phyloP scores from a whole-genome alignment of 2,888 invertebrate genomes.

The Cerceris rybyensis region DNA sequence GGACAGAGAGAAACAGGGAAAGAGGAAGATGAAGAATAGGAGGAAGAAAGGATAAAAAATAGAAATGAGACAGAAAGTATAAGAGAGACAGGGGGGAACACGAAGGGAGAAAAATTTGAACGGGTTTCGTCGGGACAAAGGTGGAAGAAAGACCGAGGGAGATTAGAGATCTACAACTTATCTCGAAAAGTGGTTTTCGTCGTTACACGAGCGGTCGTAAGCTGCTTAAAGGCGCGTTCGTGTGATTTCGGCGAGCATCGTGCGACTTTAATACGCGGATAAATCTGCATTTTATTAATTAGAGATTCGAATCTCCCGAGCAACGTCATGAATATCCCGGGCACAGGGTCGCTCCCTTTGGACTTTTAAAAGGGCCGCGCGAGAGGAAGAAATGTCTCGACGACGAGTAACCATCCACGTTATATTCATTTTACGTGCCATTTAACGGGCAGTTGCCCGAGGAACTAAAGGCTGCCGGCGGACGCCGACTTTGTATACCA shows the following conservation, averaged over 20 bases:
- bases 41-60: too few relatives aligned
- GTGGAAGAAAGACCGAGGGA: constrained; percentile 32
- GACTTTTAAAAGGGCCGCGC: background rate
- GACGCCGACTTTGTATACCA: too few relatives aligned
- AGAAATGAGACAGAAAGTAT: constrained; percentile 27
- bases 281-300: constrained; percentile 58
- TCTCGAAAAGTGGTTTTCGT: constrained; percentile 64
- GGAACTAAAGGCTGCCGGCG: background rate
- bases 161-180: constrained; percentile 62
- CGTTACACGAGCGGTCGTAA: constrained; percentile 52
- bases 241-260: constrained; percentile 45
- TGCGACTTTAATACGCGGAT: constrained; percentile 43
- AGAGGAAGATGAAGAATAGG: constrained; percentile 3
- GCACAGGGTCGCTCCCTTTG: background rate
- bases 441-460: background rate
- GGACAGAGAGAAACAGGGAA: background rate
- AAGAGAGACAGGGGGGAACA: background rate
- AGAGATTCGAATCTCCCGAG: constrained; percentile 14
- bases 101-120: constrained; percentile 18
- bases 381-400: background rate
- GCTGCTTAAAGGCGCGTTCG: constrained; percentile 38
- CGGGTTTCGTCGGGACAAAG: constrained; percentile 4
- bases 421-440: constrained; percentile 7
- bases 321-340: constrained; percentile 1
- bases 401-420: background rate